A percentile compares a stretch with the other conserved stretches of the same genome.
Conservation (phyloP, 2,888 invertebrate genomes). For the Drosophila borealis region DNA sequence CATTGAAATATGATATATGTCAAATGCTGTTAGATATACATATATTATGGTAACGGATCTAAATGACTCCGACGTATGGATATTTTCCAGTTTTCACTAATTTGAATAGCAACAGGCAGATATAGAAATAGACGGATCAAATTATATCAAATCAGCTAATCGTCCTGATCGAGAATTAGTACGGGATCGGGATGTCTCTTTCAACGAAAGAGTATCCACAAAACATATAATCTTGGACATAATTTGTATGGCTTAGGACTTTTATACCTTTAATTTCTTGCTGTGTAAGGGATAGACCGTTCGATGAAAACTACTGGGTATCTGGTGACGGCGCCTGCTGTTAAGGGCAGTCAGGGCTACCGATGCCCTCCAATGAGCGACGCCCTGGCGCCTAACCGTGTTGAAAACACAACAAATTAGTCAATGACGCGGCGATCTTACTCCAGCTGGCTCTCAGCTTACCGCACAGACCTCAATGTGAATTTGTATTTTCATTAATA, state of each 20-base stretch:
- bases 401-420: slow-evolving; percentile 81
- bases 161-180: too few species aligned
- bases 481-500: slow-evolving; percentile 78
- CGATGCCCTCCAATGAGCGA: slow-evolving; percentile 39
- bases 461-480: slow-evolving; percentile 9
- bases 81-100: too few species aligned
- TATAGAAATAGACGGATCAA: too few species aligned
- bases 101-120: too few species aligned
- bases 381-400: slow-evolving; percentile 56
- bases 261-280: slow-evolving; percentile 8
- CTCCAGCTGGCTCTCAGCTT: slow-evolving; percentile 42
- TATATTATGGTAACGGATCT: too few species aligned
- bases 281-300: slow-evolving; percentile 27
- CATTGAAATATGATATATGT: too few species aligned
- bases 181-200: too few species aligned
- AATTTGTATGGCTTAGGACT: background rate
- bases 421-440: slow-evolving; percentile 82
- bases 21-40: too few species aligned
- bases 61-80: too few species aligned
- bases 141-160: too few species aligned
- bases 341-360: slow-evolving; percentile 51
- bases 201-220: too few species aligned
- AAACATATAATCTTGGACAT: too few species aligned
- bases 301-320: slow-evolving; percentile 16
- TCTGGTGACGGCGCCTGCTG: slow-evolving; percentile 30